Evolutionary conservation across 2,888 invertebrate genomes (phyloP).

Genomic region (Agrotis exclamationis): DNA sequence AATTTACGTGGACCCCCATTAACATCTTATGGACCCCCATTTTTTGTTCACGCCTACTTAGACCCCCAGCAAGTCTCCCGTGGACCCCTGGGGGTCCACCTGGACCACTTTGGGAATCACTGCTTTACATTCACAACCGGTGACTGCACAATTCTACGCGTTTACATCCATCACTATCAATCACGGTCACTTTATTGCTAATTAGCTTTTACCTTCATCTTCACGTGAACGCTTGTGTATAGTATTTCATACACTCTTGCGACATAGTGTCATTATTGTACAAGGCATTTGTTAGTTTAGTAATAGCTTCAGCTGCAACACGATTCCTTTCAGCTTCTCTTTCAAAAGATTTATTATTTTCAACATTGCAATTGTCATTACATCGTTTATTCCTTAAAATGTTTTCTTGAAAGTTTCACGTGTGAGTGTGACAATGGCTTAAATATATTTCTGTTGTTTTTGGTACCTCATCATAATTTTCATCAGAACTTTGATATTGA

Average conservation of each 20-base stretch:
- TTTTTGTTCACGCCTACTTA: too few relatives aligned
- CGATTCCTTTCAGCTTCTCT: background rate
- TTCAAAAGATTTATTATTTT: background rate
- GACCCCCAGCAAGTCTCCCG: too few relatives aligned
- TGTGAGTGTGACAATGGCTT: too few relatives aligned
- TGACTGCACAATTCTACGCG: constrained; percentile 20
- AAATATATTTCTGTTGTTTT: too few relatives aligned
- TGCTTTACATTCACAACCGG: constrained; percentile 22
- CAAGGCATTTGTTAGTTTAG: background rate
- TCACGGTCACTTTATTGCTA: constrained; percentile 46
- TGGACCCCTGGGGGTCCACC: too few relatives aligned
- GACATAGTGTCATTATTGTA: constrained; percentile 11
- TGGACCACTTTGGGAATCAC: too few relatives aligned
- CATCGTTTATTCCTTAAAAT: too few relatives aligned
- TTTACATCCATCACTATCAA: constrained; percentile 47
- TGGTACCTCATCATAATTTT: too few relatives aligned
- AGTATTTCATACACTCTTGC: background rate
- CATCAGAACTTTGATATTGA: too few relatives aligned
- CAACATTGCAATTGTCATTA: background rate
- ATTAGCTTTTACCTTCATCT: constrained; percentile 34
- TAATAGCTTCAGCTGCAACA: background rate
- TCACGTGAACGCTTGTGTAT: background rate
- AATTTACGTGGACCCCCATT: too few relatives aligned
- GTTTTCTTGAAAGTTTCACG: background rate
- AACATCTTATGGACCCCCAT: too few relatives aligned